Conservation (phyloP, 30 jellyfish, hydroid and myxozoan genomes). For the Calvadosia cruxmelitensis region DNA sequence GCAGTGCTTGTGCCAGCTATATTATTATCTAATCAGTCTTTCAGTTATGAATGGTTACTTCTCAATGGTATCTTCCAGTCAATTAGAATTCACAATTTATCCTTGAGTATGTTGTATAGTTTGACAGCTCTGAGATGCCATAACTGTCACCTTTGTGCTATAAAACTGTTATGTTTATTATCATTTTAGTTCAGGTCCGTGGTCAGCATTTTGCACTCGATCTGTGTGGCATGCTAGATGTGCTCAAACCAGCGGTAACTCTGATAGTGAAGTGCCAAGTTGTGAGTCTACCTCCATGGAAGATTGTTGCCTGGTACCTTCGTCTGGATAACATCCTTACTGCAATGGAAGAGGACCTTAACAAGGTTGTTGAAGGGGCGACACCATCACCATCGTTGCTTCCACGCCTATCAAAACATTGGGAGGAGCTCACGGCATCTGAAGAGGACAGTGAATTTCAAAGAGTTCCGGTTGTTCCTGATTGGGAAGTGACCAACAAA, state of each 20-base stretch:
- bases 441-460: neutral
- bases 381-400: constrained; percentile 3
- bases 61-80: too few relatives aligned
- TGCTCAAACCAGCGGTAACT: constrained; percentile 15
- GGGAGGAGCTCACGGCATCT: constrained; percentile 9
- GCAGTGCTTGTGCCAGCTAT: too few relatives aligned
- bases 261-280: constrained; percentile 10
- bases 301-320: constrained; percentile 15
- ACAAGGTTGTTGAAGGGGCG: neutral
- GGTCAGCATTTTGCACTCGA: neutral
- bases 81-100: too few relatives aligned
- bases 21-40: too few relatives aligned
- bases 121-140: too few relatives aligned
- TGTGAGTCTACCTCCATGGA: constrained; percentile 17
- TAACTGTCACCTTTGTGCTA: too few relatives aligned
- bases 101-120: too few relatives aligned
- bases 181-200: too few relatives aligned
- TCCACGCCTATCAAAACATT: constrained; percentile 3
- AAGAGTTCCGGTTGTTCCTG: neutral
- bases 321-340: constrained; percentile 1
- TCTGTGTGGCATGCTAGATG: neutral
- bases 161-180: too few relatives aligned
- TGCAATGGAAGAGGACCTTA: neutral
- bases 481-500: neutral
- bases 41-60: too few relatives aligned